A percentile compares a stretch with the other conserved stretches of the same genome.
These are phyloP conservation scores for Rachycentron canadum DNA, from an alignment of 2,797 vertebrate genomes.

Conservation along the genomic window DNA sequence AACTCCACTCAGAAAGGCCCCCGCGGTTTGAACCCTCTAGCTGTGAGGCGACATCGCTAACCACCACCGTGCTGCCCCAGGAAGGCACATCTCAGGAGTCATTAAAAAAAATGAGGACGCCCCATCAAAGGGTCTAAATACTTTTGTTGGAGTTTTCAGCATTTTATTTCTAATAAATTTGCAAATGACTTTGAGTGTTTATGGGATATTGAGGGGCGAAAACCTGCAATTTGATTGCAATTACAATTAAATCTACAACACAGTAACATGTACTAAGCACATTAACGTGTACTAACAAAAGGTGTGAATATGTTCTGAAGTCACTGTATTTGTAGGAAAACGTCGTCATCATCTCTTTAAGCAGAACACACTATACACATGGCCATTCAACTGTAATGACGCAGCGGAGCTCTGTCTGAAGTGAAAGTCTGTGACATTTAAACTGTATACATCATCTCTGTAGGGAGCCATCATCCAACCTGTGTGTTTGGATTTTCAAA, in stretches of 20 bases:
- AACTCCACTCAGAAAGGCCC: too few species aligned
- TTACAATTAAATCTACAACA: neutral
- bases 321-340: neutral
- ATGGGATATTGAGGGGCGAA: neutral
- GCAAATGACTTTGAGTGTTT: too few species aligned
- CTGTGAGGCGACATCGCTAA: too few species aligned
- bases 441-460: constrained; percentile 16
- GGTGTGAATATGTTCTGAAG: neutral
- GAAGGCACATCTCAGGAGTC: too few species aligned
- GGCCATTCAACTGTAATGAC: neutral
- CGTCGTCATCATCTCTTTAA: neutral
- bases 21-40: too few species aligned
- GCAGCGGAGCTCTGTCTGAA: constrained; percentile 1
- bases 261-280: too few species aligned
- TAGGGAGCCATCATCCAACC: neutral
- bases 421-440: constrained; percentile 35
- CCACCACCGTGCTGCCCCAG: too few species aligned
- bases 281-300: neutral
- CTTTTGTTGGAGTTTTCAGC: neutral
- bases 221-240: neutral
- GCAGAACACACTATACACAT: neutral
- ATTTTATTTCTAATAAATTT: neutral
- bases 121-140: too few species aligned
- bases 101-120: too few species aligned
- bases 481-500: neutral